Conservation (phyloP, 2,113 vertebrate genomes). For the Ploceus nigricollis region DNA sequence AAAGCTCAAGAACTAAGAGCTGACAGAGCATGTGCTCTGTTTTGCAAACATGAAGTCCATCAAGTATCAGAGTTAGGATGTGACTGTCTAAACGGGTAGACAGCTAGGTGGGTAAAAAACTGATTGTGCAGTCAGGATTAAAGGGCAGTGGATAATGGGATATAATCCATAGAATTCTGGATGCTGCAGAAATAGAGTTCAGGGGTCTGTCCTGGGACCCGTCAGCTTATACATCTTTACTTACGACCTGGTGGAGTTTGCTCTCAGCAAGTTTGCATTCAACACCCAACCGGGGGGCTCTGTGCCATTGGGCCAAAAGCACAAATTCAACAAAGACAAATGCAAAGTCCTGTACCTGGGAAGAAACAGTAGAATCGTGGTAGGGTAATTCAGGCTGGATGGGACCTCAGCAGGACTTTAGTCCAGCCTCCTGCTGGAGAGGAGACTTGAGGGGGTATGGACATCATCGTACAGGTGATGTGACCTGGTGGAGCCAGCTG, state of each 20-base stretch:
- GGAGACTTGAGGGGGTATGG: rapidly evolving
- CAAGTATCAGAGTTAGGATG: not conserved
- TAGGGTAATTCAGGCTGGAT: not conserved
- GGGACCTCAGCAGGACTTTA: not conserved
- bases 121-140: not conserved
- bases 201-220: not conserved
- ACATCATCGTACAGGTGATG: not conserved
- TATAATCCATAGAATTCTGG: not conserved
- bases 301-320: not conserved
- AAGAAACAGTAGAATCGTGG: not conserved
- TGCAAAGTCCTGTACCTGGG: not conserved
- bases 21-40: not conserved
- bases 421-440: not conserved
- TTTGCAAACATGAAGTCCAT: not conserved
- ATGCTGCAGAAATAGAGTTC: not conserved
- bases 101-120: not conserved
- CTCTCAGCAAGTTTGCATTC: not conserved
- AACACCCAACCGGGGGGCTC: not conserved
- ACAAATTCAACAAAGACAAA: not conserved
- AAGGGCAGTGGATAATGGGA: not conserved
- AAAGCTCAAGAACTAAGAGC: not conserved
- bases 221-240: not conserved
- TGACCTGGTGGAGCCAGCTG: not conserved
- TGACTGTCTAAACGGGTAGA: not conserved
- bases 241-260: not conserved